phyloP scores from a whole-genome alignment of 2,797 vertebrate species.

The Amblyraja radiata region DNA sequence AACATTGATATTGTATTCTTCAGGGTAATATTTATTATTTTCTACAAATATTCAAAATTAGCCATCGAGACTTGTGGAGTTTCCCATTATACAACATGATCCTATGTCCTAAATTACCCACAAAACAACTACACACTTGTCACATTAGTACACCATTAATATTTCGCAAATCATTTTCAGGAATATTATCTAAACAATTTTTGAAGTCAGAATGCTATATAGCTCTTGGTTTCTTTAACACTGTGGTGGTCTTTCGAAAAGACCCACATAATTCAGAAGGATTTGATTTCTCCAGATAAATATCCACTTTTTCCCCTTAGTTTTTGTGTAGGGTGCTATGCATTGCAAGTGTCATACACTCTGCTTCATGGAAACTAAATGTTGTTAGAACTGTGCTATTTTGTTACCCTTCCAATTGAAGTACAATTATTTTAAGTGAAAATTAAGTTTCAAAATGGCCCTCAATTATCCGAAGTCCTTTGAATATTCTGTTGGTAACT shows the following conservation, averaged over 20 bases:
- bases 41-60: neutral
- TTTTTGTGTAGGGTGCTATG: neutral
- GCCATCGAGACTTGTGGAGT: neutral
- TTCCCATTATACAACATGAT: neutral
- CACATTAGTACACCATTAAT: neutral
- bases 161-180: neutral
- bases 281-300: neutral
- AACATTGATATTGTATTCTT: neutral
- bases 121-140: neutral
- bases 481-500: neutral
- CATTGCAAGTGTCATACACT: neutral
- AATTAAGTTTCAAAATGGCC: neutral
- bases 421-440: neutral
- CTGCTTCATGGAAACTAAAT: neutral
- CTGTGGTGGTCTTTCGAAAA: neutral
- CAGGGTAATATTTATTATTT: neutral
- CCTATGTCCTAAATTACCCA: neutral
- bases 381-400: neutral
- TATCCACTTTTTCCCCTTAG: neutral
- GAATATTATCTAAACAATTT: conserved; percentile 11
- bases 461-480: neutral
- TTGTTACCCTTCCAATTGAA: neutral
- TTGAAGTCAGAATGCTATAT: neutral
- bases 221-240: neutral
- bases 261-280: no score